Evolutionary conservation across 35 echinoderm and acorn worm species (phyloP).

Genomic region (Anneissia japonica): DNA sequence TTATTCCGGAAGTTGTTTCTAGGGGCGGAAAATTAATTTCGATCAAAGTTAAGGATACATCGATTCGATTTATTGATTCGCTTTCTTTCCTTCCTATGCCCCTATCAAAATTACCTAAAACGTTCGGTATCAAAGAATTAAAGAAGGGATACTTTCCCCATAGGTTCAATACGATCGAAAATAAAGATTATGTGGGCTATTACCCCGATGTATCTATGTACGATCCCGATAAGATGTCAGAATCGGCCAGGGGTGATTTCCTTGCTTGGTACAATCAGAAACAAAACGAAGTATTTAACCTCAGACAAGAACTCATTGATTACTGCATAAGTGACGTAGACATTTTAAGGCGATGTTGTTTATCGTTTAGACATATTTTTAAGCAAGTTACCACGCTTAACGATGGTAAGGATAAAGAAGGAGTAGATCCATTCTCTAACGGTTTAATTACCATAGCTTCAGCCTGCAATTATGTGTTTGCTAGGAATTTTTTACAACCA

Average conservation of each 20-base stretch:
- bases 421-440: not conserved
- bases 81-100: conserved; percentile 21
- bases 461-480: conserved; percentile 13
- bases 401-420: not conserved
- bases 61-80: conserved; percentile 32
- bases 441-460: not conserved
- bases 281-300: conserved; percentile 9
- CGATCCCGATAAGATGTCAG: conserved; percentile 10
- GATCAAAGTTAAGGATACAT: not conserved
- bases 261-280: conserved; percentile 9
- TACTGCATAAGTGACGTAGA: conserved; percentile 41
- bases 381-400: conserved; percentile 9
- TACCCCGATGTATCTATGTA: conserved; percentile 19
- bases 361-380: conserved; percentile 19
- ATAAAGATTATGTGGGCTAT: conserved; percentile 51
- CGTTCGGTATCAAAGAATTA: conserved; percentile 35
- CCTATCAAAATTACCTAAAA: conserved; percentile 44
- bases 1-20: conserved; percentile 32
- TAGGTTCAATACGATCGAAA: conserved; percentile 34
- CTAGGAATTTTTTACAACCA: not conserved
- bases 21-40: conserved; percentile 32
- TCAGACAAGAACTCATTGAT: conserved; percentile 8
- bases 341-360: conserved; percentile 24
- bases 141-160: conserved; percentile 68
- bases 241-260: conserved; percentile 7